These are phyloP conservation scores for Coenonympha glycerion DNA, from an alignment of 2,888 invertebrate species.

Conservation along the genomic window DNA sequence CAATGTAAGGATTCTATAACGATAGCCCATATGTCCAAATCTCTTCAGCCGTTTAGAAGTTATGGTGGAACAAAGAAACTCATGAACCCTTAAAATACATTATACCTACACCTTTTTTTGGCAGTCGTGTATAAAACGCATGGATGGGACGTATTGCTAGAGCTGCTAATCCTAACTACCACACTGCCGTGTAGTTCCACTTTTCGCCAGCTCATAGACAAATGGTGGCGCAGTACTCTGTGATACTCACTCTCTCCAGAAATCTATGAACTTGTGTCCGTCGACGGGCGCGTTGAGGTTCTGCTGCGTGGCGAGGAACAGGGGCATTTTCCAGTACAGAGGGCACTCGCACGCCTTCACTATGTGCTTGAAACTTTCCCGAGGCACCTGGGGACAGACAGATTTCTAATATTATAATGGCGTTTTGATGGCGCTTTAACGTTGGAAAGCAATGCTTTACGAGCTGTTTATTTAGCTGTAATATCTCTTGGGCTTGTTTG, in stretches of 20 bases:
- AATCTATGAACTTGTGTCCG: slow-evolving; percentile 88
- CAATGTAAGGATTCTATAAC: too few relatives aligned
- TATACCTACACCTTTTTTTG: too few relatives aligned
- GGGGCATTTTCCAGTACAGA: slow-evolving; percentile 97
- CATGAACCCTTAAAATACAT: too few relatives aligned
- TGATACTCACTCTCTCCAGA: slow-evolving; percentile 92
- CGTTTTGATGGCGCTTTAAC: slow-evolving; percentile 2
- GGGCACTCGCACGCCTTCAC: slow-evolving; percentile 93
- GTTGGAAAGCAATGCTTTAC: background rate
- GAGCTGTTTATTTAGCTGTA: background rate
- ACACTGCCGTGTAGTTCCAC: too few relatives aligned
- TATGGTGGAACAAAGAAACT: too few relatives aligned
- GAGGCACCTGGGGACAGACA: slow-evolving; percentile 60
- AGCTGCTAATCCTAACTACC: too few relatives aligned
- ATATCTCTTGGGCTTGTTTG: background rate
- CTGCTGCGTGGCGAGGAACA: slow-evolving; percentile 90
- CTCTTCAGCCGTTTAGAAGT: too few relatives aligned
- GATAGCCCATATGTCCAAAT: too few relatives aligned
- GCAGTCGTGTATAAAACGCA: too few relatives aligned
- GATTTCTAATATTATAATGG: slow-evolving; percentile 6
- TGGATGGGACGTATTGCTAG: too few relatives aligned
- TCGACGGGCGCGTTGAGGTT: slow-evolving; percentile 84
- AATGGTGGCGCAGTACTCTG: too few relatives aligned
- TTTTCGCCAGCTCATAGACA: too few relatives aligned
- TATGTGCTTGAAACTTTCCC: slow-evolving; percentile 80